phyloP scores from a whole-genome alignment of 1,140 invertebrate species.

The Tetramorium parvispinum region DNA sequence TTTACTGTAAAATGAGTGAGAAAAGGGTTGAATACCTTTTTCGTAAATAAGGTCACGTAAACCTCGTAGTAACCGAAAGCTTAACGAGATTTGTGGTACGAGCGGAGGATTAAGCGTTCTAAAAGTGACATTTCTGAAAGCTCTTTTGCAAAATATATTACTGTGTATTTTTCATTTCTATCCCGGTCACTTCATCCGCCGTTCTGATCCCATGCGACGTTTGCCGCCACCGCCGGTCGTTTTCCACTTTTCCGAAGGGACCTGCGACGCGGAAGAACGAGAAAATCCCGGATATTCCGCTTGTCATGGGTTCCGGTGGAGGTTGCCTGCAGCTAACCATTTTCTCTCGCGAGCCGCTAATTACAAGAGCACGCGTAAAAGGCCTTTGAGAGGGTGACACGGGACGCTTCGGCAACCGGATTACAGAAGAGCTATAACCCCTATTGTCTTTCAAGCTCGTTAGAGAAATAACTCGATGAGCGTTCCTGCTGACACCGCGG shows the following conservation, averaged over 20 bases:
- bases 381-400: slow-evolving; percentile 56
- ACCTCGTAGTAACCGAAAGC: neutral
- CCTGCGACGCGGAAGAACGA: neutral
- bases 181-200: neutral
- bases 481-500: slow-evolving; percentile 6
- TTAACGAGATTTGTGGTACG: slow-evolving; percentile 23
- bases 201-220: neutral
- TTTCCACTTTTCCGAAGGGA: slow-evolving; percentile 7
- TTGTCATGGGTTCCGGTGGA: neutral
- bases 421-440: slow-evolving; percentile 57
- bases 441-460: slow-evolving; percentile 62
- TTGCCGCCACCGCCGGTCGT: neutral
- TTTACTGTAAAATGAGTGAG: neutral
- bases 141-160: slow-evolving; percentile 11
- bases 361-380: slow-evolving; percentile 51
- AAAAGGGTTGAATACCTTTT: neutral
- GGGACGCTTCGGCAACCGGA: slow-evolving; percentile 40
- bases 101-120: slow-evolving; percentile 5
- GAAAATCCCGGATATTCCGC: slow-evolving; percentile 20
- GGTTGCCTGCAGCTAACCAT: slow-evolving; percentile 28
- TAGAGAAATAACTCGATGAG: slow-evolving; percentile 55
- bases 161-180: neutral
- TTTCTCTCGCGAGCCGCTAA: slow-evolving; percentile 47
- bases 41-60: slow-evolving; percentile 1
- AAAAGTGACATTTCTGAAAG: slow-evolving; percentile 14